phyloP scores from a whole-genome alignment of 2,797 vertebrate genomes.

The Momotus momota region DNA sequence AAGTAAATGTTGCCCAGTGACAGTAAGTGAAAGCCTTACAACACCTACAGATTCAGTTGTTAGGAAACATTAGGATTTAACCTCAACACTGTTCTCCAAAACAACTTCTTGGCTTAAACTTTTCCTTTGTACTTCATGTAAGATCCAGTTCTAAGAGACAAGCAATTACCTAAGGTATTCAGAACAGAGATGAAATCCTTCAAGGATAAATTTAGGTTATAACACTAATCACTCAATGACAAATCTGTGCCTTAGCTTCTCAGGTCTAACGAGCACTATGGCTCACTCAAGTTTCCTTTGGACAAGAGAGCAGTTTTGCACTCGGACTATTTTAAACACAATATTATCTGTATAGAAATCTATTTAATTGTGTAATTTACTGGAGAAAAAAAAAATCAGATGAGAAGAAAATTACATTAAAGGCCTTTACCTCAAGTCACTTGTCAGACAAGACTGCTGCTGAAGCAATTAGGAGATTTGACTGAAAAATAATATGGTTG shows the following conservation, averaged over 20 bases:
- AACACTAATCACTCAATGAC: neutral
- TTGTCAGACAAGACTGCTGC: neutral
- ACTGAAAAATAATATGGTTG: neutral
- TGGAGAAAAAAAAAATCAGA: neutral
- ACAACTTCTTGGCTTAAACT: neutral
- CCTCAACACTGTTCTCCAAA: neutral
- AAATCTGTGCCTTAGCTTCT: neutral
- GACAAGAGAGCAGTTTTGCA: neutral
- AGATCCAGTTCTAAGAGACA: neutral
- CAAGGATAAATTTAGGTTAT: neutral
- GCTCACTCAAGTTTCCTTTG: neutral
- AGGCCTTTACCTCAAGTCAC: neutral
- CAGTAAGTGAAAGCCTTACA: neutral
- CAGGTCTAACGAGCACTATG: neutral
- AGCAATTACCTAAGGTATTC: neutral
- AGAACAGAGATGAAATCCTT: neutral
- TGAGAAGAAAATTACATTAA: slow-evolving; percentile 11
- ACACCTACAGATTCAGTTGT: neutral
- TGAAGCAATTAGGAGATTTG: neutral
- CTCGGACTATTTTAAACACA: neutral
- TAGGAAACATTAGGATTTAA: neutral
- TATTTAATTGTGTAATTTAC: neutral
- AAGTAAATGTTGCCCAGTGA: neutral
- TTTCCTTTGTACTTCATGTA: neutral
- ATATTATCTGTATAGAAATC: neutral